Percentiles rank a stretch among this genome's conserved stretches.
Conservation (phyloP, 2,113 vertebrate genomes). For the Siphamia tubifer region DNA sequence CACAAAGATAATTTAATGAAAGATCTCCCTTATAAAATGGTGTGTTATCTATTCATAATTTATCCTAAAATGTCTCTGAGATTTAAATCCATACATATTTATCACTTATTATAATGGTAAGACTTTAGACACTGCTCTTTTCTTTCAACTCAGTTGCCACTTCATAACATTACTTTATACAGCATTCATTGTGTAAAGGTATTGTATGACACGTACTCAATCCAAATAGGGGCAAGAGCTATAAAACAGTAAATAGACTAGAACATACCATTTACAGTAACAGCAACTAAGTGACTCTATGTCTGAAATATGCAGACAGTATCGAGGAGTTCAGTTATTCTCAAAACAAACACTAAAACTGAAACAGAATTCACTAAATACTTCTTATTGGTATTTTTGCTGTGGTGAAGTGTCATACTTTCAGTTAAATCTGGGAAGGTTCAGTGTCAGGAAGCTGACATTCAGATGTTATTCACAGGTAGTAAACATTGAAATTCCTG, state of each 20-base stretch:
- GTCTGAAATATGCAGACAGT: background rate
- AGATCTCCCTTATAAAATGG: background rate
- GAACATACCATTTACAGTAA: background rate
- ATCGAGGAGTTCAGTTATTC: background rate
- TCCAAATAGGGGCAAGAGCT: background rate
- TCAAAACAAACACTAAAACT: background rate
- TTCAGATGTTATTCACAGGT: background rate
- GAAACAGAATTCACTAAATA: background rate
- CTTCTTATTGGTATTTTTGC: background rate
- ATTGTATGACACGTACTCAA: background rate
- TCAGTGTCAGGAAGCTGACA: background rate
- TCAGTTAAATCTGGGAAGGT: background rate
- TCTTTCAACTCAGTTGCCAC: background rate
- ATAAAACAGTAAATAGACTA: no score
- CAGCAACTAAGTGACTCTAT: background rate
- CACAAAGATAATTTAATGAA: background rate
- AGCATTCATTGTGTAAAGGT: background rate
- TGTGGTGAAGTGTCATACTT: background rate
- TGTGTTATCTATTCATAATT: background rate
- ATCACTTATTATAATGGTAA: no score
- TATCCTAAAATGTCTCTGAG: background rate
- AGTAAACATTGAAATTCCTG: background rate
- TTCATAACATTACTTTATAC: background rate
- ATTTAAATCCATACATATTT: background rate
- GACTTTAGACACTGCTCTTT: no score